phyloP scores from a whole-genome alignment of 2,113 vertebrate genomes.

The Pipra filicauda region DNA sequence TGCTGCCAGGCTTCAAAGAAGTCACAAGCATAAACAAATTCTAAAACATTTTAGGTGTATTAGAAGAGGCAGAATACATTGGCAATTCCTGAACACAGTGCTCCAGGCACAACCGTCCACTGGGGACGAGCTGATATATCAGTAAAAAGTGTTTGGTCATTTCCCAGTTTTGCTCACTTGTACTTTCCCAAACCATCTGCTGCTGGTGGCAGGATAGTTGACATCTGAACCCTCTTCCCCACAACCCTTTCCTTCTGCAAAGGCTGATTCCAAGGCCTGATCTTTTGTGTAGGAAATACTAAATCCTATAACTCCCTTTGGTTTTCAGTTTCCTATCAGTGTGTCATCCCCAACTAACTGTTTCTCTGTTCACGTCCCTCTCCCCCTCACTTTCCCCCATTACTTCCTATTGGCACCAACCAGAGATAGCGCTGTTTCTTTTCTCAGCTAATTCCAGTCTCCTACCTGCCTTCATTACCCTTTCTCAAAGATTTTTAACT shows the following conservation, averaged over 20 bases:
- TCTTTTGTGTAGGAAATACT: background rate
- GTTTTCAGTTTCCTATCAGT: background rate
- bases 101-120: background rate
- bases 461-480: background rate
- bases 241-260: background rate
- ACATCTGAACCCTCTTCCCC: background rate
- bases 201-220: background rate
- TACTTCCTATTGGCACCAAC: background rate
- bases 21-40: slow-evolving; percentile 14
- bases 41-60: background rate
- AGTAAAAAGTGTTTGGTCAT: background rate
- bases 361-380: background rate
- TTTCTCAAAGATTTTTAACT: background rate
- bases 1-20: background rate
- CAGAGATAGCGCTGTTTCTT: background rate
- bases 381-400: background rate
- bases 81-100: background rate
- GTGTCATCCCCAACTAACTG: background rate
- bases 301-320: background rate
- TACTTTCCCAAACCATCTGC: background rate
- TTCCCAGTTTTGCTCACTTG: background rate
- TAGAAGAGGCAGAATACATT: background rate
- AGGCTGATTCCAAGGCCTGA: background rate
- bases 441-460: background rate
- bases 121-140: background rate